These are phyloP conservation scores for Calidris pygmaea DNA, from an alignment of 2,113 vertebrate genomes.

Conservation along the genomic window DNA sequence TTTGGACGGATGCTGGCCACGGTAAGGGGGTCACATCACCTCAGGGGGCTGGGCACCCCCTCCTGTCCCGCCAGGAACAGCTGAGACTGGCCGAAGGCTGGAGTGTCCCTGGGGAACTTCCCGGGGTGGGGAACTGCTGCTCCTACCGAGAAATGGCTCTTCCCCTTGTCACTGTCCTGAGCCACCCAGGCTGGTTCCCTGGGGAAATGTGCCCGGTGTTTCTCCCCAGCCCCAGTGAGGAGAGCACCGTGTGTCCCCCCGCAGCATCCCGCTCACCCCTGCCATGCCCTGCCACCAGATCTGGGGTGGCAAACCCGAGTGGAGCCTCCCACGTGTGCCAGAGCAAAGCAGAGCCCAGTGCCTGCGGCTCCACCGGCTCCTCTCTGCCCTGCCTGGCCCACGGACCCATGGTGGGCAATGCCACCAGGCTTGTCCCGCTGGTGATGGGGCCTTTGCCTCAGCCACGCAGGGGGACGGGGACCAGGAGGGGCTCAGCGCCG, in stretches of 20 bases:
- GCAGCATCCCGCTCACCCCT: accelerated
- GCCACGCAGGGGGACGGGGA: accelerated
- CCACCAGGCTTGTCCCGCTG: neutral
- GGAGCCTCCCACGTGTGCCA: accelerated
- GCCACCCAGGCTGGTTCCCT: neutral
- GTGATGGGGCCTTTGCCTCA: neutral
- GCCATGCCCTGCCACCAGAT: accelerated
- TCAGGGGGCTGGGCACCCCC: neutral
- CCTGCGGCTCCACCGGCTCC: neutral
- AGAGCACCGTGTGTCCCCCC: accelerated
- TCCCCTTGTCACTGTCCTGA: neutral
- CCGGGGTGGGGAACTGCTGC: neutral
- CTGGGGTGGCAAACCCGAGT: neutral
- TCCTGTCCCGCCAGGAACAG: neutral
- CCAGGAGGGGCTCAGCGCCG: neutral
- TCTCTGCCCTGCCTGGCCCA: neutral
- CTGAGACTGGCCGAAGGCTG: accelerated
- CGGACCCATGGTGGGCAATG: too few species aligned
- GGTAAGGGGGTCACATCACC: slow-evolving; percentile 39
- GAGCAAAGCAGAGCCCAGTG: neutral
- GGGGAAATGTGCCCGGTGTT: neutral
- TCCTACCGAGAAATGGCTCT: too few species aligned
- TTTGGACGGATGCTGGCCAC: slow-evolving; percentile 72
- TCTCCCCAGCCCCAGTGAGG: neutral
- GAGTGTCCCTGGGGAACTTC: neutral